Conservation (phyloP, 2,113 vertebrate species). For the Cygnus buccinator region DNA sequence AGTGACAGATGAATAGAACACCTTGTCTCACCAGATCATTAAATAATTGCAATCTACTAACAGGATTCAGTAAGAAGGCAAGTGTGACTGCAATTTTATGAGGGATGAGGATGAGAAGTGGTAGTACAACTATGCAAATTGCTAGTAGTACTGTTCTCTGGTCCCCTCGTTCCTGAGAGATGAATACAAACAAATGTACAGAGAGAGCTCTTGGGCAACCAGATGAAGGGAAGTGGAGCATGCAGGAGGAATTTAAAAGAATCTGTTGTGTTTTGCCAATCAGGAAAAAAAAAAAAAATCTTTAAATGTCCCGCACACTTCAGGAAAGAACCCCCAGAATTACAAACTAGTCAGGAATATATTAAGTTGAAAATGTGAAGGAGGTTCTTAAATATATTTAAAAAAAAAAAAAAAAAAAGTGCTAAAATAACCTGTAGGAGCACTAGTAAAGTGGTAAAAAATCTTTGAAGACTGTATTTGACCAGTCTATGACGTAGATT, state of each 20-base stretch:
- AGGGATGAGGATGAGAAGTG: not conserved
- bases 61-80: not conserved
- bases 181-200: not conserved
- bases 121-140: not conserved
- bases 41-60: not conserved
- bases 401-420: not conserved
- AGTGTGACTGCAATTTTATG: not conserved
- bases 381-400: not conserved
- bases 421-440: not conserved
- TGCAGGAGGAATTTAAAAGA: fast-evolving
- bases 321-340: not conserved
- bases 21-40: not conserved
- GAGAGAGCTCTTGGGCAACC: not conserved
- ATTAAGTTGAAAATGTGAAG: not conserved
- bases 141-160: not conserved
- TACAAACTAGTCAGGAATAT: not conserved
- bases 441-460: not conserved
- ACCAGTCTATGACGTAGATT: not conserved
- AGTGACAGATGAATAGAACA: not conserved
- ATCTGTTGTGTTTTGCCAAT: not conserved
- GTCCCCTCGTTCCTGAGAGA: not conserved
- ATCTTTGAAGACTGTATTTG: not conserved
- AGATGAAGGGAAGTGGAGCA: not conserved
- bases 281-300: not conserved
- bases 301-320: not conserved